Evolutionary conservation across 2,113 vertebrate genomes (phyloP).

Genomic region (Dipodomys stephensi): DNA sequence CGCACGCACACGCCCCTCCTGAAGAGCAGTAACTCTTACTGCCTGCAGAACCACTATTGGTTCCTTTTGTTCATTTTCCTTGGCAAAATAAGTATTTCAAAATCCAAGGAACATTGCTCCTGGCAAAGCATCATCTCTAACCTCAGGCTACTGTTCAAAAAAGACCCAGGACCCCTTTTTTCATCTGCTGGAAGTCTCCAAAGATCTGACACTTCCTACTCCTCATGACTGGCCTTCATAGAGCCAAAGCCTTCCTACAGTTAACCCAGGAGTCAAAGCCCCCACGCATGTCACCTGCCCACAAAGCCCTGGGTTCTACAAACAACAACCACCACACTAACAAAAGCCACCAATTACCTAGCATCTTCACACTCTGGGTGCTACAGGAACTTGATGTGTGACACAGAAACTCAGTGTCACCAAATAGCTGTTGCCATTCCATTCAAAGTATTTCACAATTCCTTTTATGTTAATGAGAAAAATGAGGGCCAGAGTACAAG

Average conservation of each 20-base stretch:
- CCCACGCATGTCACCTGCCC: neutral
- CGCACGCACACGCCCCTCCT: no score
- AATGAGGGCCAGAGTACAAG: neutral
- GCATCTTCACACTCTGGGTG: neutral
- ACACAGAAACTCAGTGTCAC: neutral
- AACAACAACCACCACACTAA: neutral
- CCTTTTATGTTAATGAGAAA: constrained; percentile 16
- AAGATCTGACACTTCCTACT: neutral
- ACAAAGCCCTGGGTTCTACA: neutral
- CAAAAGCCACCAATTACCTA: neutral
- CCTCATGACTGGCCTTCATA: neutral
- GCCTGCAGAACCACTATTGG: neutral
- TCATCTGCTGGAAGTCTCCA: neutral
- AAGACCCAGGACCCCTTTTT: neutral
- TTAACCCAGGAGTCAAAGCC: neutral
- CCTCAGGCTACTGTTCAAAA: neutral
- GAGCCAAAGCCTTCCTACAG: neutral
- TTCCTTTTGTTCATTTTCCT: neutral
- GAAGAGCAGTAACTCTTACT: neutral
- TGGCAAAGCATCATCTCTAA: neutral
- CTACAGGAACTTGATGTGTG: neutral
- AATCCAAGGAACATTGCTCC: neutral
- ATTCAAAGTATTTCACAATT: neutral
- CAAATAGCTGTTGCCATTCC: neutral
- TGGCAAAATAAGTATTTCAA: constrained; percentile 21